Evolutionary conservation across 2,113 vertebrate species (phyloP).

Genomic region (Herpetotheres cachinnans): DNA sequence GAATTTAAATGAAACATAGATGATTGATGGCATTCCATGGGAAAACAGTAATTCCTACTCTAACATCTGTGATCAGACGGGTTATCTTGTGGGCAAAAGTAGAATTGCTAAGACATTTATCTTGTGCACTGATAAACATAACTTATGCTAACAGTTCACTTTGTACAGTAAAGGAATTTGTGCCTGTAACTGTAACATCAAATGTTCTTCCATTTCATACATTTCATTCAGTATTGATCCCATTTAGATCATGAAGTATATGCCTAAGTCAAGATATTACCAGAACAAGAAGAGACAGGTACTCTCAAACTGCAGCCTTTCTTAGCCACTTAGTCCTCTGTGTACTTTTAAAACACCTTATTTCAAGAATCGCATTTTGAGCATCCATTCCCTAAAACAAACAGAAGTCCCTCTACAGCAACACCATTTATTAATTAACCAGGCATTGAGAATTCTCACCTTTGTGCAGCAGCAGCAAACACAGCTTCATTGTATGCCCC

Average conservation of each 20-base stretch:
- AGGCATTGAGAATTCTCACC: background rate
- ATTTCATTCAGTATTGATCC: background rate
- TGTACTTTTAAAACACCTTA: background rate
- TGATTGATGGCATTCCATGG: background rate
- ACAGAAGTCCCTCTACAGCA: background rate
- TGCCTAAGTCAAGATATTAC: background rate
- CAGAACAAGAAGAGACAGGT: background rate
- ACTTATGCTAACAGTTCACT: background rate
- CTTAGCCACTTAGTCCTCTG: background rate
- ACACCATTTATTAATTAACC: background rate
- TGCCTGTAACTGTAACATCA: background rate
- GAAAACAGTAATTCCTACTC: background rate
- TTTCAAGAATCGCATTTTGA: background rate
- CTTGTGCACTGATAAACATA: background rate
- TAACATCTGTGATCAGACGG: background rate
- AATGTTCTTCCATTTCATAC: background rate
- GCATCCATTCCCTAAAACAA: background rate
- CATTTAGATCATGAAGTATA: background rate
- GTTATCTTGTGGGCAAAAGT: background rate
- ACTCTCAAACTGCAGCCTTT: background rate
- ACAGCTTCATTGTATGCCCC: background rate
- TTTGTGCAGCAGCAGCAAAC: background rate
- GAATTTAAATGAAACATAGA: background rate
- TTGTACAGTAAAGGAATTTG: background rate
- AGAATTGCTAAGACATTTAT: background rate